Evolutionary conservation across 2,113 vertebrate species (phyloP).

Genomic region (Sinocyclocheilus maitianheensis): DNA sequence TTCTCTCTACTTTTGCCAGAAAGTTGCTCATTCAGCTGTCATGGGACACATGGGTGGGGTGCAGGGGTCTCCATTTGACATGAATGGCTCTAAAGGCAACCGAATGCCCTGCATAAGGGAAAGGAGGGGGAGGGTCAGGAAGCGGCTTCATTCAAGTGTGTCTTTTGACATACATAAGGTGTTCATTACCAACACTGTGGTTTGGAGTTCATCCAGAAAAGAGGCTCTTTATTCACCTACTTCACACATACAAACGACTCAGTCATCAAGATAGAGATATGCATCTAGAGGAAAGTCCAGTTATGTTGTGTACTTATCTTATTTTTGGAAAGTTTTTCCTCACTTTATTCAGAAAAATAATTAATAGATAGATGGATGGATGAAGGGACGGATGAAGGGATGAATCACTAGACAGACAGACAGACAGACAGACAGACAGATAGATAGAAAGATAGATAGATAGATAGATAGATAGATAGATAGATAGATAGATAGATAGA

Average conservation of each 20-base stretch:
- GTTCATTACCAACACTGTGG: constrained; percentile 15
- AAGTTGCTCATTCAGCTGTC: constrained; percentile 24
- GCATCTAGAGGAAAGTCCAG: neutral
- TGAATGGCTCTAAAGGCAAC: constrained; percentile 13
- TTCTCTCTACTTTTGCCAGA: neutral
- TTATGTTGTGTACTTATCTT: neutral
- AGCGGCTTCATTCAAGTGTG: neutral
- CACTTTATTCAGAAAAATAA: neutral
- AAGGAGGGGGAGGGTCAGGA: neutral
- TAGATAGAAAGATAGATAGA: neutral
- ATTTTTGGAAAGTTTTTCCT: neutral
- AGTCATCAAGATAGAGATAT: constrained; percentile 13
- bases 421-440: neutral
- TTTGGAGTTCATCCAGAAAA: constrained; percentile 18
- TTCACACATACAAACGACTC: constrained; percentile 16
- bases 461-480: neutral
- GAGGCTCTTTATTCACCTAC: constrained; percentile 15
- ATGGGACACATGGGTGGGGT: constrained; percentile 19
- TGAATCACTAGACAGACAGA: neutral
- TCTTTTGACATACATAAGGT: constrained; percentile 42
- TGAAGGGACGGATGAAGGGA: too few species aligned
- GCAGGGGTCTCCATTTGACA: neutral
- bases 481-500: neutral
- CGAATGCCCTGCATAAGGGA: neutral
- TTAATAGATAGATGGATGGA: neutral